Evolutionary conservation across 2,113 vertebrate genomes (phyloP).

Genomic region (Lates calcarifer): DNA sequence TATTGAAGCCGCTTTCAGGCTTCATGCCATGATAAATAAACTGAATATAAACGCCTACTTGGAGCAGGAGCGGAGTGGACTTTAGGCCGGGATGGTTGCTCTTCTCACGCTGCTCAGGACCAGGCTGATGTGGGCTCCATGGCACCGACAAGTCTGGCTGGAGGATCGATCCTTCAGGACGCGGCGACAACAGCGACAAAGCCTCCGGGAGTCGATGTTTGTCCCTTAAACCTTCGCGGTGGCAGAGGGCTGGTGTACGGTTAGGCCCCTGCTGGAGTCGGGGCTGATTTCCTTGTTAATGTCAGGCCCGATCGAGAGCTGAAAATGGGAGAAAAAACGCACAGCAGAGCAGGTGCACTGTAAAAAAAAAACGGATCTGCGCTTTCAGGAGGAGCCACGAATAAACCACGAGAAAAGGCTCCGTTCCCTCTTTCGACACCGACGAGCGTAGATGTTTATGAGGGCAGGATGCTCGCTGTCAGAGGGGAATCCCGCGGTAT

Average conservation of each 20-base stretch:
- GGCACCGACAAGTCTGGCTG: constrained; percentile 47
- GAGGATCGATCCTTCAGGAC: constrained; percentile 39
- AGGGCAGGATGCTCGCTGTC: constrained; percentile 14
- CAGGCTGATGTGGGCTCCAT: constrained; percentile 75
- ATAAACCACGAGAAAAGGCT: neutral
- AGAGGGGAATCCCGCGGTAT: constrained; percentile 53
- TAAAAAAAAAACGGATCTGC: constrained; percentile 25
- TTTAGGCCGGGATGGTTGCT: constrained; percentile 38
- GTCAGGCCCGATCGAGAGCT: constrained; percentile 45
- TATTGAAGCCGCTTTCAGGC: neutral
- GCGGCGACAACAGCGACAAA: constrained; percentile 22
- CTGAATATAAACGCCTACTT: constrained; percentile 27
- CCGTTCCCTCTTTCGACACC: neutral
- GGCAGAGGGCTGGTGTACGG: neutral
- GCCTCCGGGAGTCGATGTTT: constrained; percentile 12
- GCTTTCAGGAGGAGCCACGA: constrained; percentile 2
- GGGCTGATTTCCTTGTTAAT: constrained; percentile 18
- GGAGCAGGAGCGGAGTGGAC: constrained; percentile 26
- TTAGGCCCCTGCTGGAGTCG: constrained; percentile 25
- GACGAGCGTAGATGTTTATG: neutral
- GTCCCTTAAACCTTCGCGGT: neutral
- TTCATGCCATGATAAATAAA: no score
- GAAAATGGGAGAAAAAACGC: neutral
- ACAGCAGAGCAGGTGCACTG: constrained; percentile 61
- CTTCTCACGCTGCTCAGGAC: constrained; percentile 65